phyloP scores from a whole-genome alignment of 2,797 vertebrate genomes.

The Rhabdophis nuchalis region DNA sequence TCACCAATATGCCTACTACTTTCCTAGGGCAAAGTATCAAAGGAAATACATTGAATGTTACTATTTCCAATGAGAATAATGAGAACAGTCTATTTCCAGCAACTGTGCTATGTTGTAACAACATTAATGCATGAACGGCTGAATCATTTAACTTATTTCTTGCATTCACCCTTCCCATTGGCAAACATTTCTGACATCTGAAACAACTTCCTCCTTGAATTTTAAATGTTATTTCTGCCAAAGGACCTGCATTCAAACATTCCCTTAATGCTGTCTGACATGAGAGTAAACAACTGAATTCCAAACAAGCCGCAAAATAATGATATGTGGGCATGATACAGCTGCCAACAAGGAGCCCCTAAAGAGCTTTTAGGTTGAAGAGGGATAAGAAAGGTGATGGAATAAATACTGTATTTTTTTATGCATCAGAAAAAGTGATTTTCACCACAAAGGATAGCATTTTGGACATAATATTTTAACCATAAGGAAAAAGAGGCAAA shows the following conservation, averaged over 20 bases:
- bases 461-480: not conserved
- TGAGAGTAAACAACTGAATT: conserved; percentile 57
- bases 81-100: not conserved
- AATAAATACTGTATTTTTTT: not conserved
- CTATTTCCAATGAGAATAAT: conserved; percentile 25
- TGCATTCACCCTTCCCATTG: conserved; percentile 35
- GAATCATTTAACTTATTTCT: conserved; percentile 34
- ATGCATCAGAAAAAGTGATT: not conserved
- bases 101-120: conserved; percentile 2
- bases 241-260: conserved; percentile 49
- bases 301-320: conserved; percentile 50
- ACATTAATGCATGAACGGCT: conserved; percentile 25
- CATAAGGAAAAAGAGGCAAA: conserved; percentile 7
- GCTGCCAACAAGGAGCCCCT: conserved; percentile 35
- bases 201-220: conserved; percentile 38
- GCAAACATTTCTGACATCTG: conserved; percentile 41
- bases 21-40: not conserved
- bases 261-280: conserved; percentile 50
- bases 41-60: not conserved
- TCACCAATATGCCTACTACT: not conserved
- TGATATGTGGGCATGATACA: conserved; percentile 5
- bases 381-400: not conserved
- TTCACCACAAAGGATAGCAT: not conserved
- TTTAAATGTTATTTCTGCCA: conserved; percentile 42
- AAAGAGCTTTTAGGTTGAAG: conserved; percentile 6